Evolutionary conservation across 2,797 vertebrate species (phyloP), one percentile per base, ranked within the genome.

Genomic region (Novumbra hubbsi): DNA sequence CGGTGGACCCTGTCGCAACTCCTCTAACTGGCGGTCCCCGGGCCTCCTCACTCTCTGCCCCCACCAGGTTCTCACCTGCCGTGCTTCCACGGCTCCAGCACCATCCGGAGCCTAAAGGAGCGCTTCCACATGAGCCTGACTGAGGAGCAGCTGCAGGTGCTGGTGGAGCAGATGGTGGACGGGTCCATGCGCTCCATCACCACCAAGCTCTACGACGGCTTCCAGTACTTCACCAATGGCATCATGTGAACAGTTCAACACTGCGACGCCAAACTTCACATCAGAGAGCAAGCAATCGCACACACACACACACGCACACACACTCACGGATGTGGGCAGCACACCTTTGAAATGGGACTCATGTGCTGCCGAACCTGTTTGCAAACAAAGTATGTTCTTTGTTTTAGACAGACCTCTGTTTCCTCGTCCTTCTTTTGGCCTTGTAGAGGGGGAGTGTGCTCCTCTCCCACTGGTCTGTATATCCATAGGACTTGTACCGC

Each of bases 201-300:
- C 89, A 96, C 95, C 84, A 94, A 94, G n/a, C 93, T 96, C 71
- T 96, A 96, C 1, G 95, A 96, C 0, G 94, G 95, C 79, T 96
- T 96, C 90, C 95, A 96, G 92, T 96, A 96, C 92, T 92, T 96
- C 89, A 96, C 95, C 92, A 96, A 96, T 0, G 95, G 95, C 90
- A 96, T 96, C 91, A 96, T 96, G 95, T 96, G 93, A 95, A 52
- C 38, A n/a, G 60, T 0, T 28, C 41, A 78, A 21, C n/a, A 21
- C 55, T n/a, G 4, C 3, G 68, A 73, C 71, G 27, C 48, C 76
- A 52, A 55, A 30, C 15, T 68, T 57, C 49, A 52, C 48, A 28
- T 79, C 45, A 17, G 38, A 71, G n/a, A 50, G 32, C n/a, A 30
- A 28, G 16, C 48, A 70, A 16, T 16, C 69, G n/a, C 32, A 19